These are phyloP conservation scores for Neodontobutis hainanensis DNA, from an alignment of 2,113 vertebrate species.

Conservation along the genomic window DNA sequence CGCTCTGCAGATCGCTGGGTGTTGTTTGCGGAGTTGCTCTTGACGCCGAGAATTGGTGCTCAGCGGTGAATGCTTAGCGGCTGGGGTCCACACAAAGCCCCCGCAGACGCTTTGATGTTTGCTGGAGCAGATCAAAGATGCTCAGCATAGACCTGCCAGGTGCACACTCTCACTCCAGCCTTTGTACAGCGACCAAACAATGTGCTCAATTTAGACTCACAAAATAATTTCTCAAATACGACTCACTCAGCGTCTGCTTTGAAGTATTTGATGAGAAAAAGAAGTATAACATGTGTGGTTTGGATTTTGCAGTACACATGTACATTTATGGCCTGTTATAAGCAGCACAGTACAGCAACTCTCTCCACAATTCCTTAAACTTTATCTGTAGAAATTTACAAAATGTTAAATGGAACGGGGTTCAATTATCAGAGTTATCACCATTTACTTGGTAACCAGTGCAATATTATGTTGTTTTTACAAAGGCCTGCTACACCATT, in stretches of 20 bases:
- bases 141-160: slow-evolving; percentile 56
- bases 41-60: slow-evolving; percentile 58
- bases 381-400: too few species aligned
- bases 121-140: slow-evolving; percentile 71
- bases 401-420: too few species aligned
- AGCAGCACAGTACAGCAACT: too few species aligned
- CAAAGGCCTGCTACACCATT: too few species aligned
- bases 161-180: slow-evolving; percentile 70
- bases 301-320: too few species aligned
- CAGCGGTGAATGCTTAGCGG: slow-evolving; percentile 46
- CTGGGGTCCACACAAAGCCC: slow-evolving; percentile 59
- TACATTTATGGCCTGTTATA: too few species aligned
- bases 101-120: slow-evolving; percentile 70
- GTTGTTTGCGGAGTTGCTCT: slow-evolving; percentile 46
- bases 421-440: too few species aligned
- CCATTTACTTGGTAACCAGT: too few species aligned
- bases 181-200: slow-evolving; percentile 45
- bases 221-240: slow-evolving; percentile 34
- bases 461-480: too few species aligned
- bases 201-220: slow-evolving; percentile 32
- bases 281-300: too few species aligned
- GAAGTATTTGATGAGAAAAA: too few species aligned
- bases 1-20: slow-evolving; percentile 37
- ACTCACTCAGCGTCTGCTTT: slow-evolving; percentile 24
- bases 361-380: too few species aligned